Evolutionary conservation across 2,888 invertebrate genomes (phyloP).

Genomic region (Eristalis intricaria): DNA sequence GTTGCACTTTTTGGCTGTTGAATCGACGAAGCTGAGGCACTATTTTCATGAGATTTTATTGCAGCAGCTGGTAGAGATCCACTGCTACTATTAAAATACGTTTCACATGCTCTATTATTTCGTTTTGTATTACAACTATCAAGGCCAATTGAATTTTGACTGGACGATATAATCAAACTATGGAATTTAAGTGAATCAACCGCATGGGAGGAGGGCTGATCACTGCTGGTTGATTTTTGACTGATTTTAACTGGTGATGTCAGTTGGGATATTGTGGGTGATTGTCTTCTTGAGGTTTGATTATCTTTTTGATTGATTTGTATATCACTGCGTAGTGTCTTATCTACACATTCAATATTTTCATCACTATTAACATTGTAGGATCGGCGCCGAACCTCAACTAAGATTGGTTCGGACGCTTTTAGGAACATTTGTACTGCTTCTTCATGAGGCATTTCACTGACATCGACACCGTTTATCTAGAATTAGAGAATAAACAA

Average conservation of each 20-base stretch:
- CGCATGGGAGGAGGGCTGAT: background rate
- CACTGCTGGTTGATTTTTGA: background rate
- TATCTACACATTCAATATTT: constrained; percentile 12
- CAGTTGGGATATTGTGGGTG: constrained; percentile 38
- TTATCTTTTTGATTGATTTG: constrained; percentile 14
- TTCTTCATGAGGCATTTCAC: constrained; percentile 84
- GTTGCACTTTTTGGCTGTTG: constrained; percentile 24
- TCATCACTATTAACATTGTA: constrained; percentile 40
- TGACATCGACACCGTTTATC: constrained; percentile 85
- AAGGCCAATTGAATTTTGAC: constrained; percentile 32
- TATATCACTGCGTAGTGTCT: constrained; percentile 4
- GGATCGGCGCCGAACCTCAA: constrained; percentile 83
- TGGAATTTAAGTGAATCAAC: constrained; percentile 52
- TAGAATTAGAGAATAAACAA: constrained; percentile 76
- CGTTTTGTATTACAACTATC: constrained; percentile 5
- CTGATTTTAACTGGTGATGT: constrained; percentile 35
- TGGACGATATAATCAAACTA: constrained; percentile 60
- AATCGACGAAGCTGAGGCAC: constrained; percentile 39
- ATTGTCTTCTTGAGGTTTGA: constrained; percentile 36
- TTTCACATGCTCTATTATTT: background rate
- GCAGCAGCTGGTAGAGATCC: constrained; percentile 1
- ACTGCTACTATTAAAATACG: background rate
- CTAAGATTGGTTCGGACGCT: constrained; percentile 84
- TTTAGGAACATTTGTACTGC: constrained; percentile 84
- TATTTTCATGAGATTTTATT: constrained; percentile 16